phyloP scores from a whole-genome alignment of 2,888 invertebrate genomes.

The Neoitamus cyanurus region DNA sequence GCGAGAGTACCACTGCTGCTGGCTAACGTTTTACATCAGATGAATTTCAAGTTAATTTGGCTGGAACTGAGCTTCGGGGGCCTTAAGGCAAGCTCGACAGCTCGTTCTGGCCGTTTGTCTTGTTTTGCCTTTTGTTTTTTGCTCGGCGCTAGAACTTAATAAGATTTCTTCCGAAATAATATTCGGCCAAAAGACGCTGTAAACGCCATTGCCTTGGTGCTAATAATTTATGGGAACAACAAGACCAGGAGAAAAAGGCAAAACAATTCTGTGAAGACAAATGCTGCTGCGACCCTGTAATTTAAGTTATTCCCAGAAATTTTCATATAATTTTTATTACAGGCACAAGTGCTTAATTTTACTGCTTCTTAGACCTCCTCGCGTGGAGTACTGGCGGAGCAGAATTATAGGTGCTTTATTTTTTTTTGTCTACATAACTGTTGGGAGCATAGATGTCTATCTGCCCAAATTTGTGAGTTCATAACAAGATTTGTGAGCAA shows the following conservation, averaged over 20 bases:
- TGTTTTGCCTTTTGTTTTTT: neutral
- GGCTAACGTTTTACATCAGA: neutral
- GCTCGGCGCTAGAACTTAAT: neutral
- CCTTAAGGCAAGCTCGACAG: neutral
- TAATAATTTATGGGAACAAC: neutral
- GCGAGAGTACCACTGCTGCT: neutral
- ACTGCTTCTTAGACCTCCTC: neutral
- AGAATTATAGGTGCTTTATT: neutral
- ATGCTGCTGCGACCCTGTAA: neutral
- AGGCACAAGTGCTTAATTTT: neutral
- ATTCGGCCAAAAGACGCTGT: neutral
- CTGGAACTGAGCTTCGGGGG: conserved; percentile 9
- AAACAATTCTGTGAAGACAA: neutral
- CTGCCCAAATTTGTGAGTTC: neutral
- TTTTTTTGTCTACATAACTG: neutral
- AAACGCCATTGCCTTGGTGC: neutral
- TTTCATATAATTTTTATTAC: conserved; percentile 5
- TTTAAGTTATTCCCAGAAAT: neutral
- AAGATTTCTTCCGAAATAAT: conserved; percentile 19
- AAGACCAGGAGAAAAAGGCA: neutral
- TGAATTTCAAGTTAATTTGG: conserved; percentile 19
- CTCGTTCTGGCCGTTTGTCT: neutral
- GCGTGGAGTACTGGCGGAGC: neutral
- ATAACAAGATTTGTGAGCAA: neutral
- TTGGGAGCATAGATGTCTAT: neutral